A percentile compares a stretch with the other conserved stretches of the same genome.
Conservation (phyloP, 2,113 vertebrate species). For the Cebidichthys violaceus region DNA sequence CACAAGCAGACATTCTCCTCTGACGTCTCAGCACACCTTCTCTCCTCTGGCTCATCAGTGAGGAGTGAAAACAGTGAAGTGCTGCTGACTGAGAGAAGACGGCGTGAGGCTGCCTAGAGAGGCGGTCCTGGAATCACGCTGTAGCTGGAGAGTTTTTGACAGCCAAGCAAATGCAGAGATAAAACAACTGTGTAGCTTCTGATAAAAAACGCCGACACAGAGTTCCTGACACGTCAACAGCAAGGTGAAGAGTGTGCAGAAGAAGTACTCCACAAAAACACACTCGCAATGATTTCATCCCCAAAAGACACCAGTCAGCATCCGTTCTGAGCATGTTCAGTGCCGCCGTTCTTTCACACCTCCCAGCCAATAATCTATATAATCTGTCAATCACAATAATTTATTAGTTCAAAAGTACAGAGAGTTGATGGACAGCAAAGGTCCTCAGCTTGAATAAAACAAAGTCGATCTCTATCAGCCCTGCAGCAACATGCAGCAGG, state of each 20-base stretch:
- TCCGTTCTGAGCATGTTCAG: neutral
- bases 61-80: constrained; percentile 67
- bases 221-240: constrained; percentile 25
- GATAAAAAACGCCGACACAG: constrained; percentile 42
- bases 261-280: constrained; percentile 1
- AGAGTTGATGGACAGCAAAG: neutral
- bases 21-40: constrained; percentile 40
- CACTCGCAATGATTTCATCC: neutral
- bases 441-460: neutral
- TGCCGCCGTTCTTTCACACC: neutral
- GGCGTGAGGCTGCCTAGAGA: constrained; percentile 52
- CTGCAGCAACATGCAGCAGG: constrained; percentile 4
- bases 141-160: constrained; percentile 59
- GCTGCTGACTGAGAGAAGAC: constrained; percentile 62
- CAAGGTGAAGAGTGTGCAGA: constrained; percentile 2
- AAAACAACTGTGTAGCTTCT: constrained; percentile 35
- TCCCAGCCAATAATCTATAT: neutral
- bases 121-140: constrained; percentile 56
- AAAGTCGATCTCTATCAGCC: neutral
- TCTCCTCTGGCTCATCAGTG: constrained; percentile 31
- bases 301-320: constrained; percentile 12
- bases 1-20: neutral
- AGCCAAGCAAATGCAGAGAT: constrained; percentile 66
- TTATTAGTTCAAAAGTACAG: neutral
- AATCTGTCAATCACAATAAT: neutral